A percentile compares a stretch with the other conserved stretches of the same genome.
These are phyloP conservation scores for Tetrax tetrax DNA, from an alignment of 2,113 vertebrate species.

Conservation along the genomic window DNA sequence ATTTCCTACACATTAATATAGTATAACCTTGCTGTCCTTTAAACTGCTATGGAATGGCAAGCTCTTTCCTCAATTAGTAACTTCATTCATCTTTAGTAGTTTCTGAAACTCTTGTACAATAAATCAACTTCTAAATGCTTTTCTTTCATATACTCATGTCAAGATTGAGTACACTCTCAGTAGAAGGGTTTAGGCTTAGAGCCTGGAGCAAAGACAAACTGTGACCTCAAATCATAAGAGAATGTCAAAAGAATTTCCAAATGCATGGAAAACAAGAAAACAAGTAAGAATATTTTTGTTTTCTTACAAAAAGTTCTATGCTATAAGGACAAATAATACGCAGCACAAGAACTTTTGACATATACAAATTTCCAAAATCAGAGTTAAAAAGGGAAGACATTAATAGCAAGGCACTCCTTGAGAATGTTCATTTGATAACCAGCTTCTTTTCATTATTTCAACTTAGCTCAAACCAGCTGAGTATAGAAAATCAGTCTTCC, in stretches of 20 bases:
- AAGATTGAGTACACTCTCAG: background rate
- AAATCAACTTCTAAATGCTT: background rate
- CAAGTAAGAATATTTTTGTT: background rate
- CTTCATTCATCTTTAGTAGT: constrained; percentile 6
- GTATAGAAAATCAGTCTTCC: background rate
- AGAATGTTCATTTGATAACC: background rate
- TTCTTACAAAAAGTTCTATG: background rate
- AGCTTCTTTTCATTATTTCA: background rate
- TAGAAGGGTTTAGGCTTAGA: background rate
- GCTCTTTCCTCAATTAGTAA: constrained; percentile 16
- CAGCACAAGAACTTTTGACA: background rate
- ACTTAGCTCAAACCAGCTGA: background rate
- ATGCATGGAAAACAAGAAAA: background rate
- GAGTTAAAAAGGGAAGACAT: background rate
- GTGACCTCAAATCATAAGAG: background rate
- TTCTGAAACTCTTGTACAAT: background rate
- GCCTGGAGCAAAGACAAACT: background rate
- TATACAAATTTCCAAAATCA: background rate
- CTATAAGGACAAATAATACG: background rate
- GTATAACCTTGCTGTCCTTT: background rate
- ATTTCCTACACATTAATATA: background rate
- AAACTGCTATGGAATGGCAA: background rate
- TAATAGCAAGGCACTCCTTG: background rate
- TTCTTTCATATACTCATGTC: background rate
- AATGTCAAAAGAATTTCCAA: background rate